phyloP scores from a whole-genome alignment of 1,140 invertebrate species.

The Theocolax elegans region DNA sequence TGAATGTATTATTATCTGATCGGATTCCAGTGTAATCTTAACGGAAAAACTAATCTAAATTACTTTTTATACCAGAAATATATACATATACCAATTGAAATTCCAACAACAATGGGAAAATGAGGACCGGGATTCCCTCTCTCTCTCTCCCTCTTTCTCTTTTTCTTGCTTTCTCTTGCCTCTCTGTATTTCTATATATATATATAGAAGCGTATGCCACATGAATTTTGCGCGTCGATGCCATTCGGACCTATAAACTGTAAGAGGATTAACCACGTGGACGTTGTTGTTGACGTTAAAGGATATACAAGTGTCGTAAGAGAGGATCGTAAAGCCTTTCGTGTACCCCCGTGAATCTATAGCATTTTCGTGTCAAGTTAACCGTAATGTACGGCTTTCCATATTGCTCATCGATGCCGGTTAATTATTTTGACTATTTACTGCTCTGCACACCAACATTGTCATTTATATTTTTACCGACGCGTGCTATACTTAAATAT shows the following conservation, averaged over 20 bases:
- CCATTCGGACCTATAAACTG: neutral
- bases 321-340: neutral
- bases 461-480: slow-evolving; percentile 1
- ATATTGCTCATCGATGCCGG: no score
- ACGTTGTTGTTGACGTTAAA: neutral
- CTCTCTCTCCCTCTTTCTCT: no score
- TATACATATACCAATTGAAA: slow-evolving; percentile 30
- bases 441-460: neutral
- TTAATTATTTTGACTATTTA: slow-evolving; percentile 10
- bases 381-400: no score
- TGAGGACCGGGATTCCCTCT: no score
- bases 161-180: no score
- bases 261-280: slow-evolving; percentile 8
- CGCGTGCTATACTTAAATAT: neutral
- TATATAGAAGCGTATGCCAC: no score
- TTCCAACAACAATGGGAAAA: no score
- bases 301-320: neutral
- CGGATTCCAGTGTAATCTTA: slow-evolving; percentile 3
- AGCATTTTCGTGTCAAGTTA: no score
- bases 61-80: slow-evolving; percentile 18
- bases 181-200: no score
- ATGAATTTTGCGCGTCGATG: no score
- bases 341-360: no score
- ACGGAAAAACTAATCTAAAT: slow-evolving; percentile 31
- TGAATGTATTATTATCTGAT: slow-evolving; percentile 14